Evolutionary conservation across 1,140 invertebrate genomes (phyloP).

Genomic region (Rhopalosiphum padi): DNA sequence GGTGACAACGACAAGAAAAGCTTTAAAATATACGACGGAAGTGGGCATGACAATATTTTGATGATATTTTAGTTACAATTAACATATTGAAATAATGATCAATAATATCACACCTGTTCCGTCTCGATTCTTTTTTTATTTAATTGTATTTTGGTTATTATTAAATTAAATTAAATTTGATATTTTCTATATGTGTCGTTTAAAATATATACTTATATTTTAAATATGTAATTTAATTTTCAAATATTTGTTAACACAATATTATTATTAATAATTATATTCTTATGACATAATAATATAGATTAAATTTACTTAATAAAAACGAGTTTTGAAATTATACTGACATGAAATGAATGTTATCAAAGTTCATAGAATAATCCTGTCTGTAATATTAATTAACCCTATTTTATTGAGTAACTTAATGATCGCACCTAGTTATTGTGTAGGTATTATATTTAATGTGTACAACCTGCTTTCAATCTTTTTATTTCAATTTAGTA

Average conservation of each 20-base stretch:
- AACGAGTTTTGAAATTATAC: not conserved
- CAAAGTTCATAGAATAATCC: not conserved
- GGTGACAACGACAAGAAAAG: not conserved
- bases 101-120: not conserved
- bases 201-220: not conserved
- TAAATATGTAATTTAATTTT: not conserved
- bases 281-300: not conserved
- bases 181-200: not conserved
- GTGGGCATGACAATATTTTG: not conserved
- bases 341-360: not conserved
- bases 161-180: not conserved
- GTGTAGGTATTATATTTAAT: not conserved
- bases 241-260: not conserved
- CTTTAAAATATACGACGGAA: not conserved
- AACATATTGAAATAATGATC: not conserved
- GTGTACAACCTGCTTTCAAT: not conserved
- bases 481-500: not conserved
- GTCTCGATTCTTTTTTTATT: not conserved
- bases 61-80: constrained; percentile 9
- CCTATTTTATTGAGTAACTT: constrained; percentile 6
- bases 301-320: not conserved
- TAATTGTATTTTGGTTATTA: not conserved
- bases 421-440: not conserved
- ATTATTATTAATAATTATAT: not conserved
- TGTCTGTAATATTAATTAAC: not conserved